Evolutionary conservation across 2,888 invertebrate genomes (phyloP).

Genomic region (Lithosia quadra): DNA sequence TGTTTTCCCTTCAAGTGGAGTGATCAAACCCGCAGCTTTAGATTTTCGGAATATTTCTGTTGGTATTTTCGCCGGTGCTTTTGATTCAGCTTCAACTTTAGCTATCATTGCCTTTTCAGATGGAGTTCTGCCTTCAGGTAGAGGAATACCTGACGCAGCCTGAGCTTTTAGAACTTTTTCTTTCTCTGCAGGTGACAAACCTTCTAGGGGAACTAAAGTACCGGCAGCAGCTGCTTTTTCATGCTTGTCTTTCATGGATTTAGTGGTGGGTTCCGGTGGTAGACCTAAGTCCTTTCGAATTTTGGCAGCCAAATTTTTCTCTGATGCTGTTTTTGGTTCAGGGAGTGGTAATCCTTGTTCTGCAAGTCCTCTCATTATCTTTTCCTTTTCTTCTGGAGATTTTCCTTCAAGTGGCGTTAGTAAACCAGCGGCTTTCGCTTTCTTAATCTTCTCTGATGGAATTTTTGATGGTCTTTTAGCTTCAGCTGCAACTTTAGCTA

Average conservation of each 20-base stretch:
- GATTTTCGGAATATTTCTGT: slow-evolving; percentile 31
- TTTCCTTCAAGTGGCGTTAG: slow-evolving; percentile 45
- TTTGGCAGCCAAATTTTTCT: slow-evolving; percentile 53
- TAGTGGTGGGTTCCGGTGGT: slow-evolving; percentile 52
- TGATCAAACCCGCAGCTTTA: slow-evolving; percentile 43
- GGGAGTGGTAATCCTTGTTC: slow-evolving; percentile 36
- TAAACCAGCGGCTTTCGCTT: slow-evolving; percentile 50
- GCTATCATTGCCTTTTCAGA: slow-evolving; percentile 38
- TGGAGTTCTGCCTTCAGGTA: slow-evolving; percentile 35
- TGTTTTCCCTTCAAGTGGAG: slow-evolving; percentile 42
- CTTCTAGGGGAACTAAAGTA: slow-evolving; percentile 41
- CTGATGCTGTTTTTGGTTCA: slow-evolving; percentile 40
- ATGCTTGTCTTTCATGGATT: slow-evolving; percentile 41
- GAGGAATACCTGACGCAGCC: slow-evolving; percentile 38
- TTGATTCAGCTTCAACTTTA: slow-evolving; percentile 27
- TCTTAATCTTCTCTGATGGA: slow-evolving; percentile 34
- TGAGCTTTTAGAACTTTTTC: slow-evolving; percentile 39
- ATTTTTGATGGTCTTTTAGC: slow-evolving; percentile 20
- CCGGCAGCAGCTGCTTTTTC: slow-evolving; percentile 50
- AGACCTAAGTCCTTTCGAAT: slow-evolving; percentile 55
- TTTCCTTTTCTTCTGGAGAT: slow-evolving; percentile 47
- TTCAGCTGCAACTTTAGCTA: slow-evolving; percentile 39
- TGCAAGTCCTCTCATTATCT: slow-evolving; percentile 44
- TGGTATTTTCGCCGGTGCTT: background rate
- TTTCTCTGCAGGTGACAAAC: slow-evolving; percentile 40